Conservation (phyloP, 1,140 invertebrate genomes). For the Drosophila ficusphila region DNA sequence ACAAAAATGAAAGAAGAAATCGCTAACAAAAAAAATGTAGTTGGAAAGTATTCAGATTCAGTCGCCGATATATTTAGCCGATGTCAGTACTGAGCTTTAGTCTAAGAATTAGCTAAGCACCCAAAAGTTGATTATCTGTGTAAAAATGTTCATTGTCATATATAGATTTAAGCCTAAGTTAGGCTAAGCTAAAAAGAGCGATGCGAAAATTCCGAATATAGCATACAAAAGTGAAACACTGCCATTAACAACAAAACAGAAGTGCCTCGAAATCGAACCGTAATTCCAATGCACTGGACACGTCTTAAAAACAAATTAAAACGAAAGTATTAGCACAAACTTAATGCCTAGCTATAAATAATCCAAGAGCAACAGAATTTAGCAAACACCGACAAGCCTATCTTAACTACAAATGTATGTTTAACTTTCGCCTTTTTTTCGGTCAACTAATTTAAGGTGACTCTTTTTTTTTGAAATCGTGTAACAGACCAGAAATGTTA, state of each 20-base stretch:
- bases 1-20: too few species aligned
- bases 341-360: slow-evolving; percentile 1
- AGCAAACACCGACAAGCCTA: not conserved
- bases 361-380: slow-evolving; percentile 8
- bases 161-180: slow-evolving; percentile 9
- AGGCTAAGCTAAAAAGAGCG: slow-evolving; percentile 8
- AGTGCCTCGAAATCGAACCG: slow-evolving; percentile 29
- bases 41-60: too few species aligned
- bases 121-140: slow-evolving; percentile 36
- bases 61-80: not conserved
- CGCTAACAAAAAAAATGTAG: too few species aligned
- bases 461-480: not conserved
- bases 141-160: slow-evolving; percentile 44
- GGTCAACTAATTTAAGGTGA: not conserved
- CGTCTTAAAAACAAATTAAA: not conserved
- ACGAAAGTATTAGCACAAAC: slow-evolving; percentile 54
- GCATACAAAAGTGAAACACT: slow-evolving; percentile 21
- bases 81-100: slow-evolving; percentile 1
- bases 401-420: slow-evolving; percentile 23
- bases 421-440: not conserved
- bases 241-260: slow-evolving; percentile 11
- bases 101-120: slow-evolving; percentile 30
- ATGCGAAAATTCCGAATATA: slow-evolving; percentile 43
- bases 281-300: slow-evolving; percentile 26
- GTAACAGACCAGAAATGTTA: slow-evolving; percentile 2